These are phyloP conservation scores for Glossophaga mutica DNA, from an alignment of 2,797 vertebrate species.

Conservation along the genomic window DNA sequence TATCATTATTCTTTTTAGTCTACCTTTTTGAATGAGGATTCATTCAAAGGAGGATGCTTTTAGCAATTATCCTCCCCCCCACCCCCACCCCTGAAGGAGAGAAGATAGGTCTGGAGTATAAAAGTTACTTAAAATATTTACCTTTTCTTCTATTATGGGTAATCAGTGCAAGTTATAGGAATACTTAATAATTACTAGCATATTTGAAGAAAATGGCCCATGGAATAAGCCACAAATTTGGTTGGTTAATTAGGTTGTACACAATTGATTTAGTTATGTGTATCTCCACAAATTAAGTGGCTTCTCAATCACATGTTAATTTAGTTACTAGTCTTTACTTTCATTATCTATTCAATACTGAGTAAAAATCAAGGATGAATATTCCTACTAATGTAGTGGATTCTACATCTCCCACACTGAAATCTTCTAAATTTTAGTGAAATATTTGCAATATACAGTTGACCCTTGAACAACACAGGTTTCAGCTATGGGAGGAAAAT, in stretches of 20 bases:
- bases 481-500: background rate
- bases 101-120: background rate
- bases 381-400: background rate
- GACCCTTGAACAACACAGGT: background rate
- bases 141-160: background rate
- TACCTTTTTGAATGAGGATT: background rate
- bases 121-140: background rate
- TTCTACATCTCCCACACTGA: background rate
- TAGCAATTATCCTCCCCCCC: background rate
- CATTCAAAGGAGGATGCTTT: background rate
- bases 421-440: slow-evolving; percentile 15
- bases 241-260: background rate
- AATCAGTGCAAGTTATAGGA: background rate
- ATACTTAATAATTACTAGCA: background rate
- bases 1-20: background rate
- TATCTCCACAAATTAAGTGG: background rate
- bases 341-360: background rate
- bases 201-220: background rate
- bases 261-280: background rate
- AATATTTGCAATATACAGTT: background rate
- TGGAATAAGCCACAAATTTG: background rate
- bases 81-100: background rate
- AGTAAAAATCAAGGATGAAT: background rate
- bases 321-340: background rate
- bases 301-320: background rate